Base-by-base conservation (phyloP, 2,113 vertebrate species). In the Oxyruncus cristatus region DNA sequence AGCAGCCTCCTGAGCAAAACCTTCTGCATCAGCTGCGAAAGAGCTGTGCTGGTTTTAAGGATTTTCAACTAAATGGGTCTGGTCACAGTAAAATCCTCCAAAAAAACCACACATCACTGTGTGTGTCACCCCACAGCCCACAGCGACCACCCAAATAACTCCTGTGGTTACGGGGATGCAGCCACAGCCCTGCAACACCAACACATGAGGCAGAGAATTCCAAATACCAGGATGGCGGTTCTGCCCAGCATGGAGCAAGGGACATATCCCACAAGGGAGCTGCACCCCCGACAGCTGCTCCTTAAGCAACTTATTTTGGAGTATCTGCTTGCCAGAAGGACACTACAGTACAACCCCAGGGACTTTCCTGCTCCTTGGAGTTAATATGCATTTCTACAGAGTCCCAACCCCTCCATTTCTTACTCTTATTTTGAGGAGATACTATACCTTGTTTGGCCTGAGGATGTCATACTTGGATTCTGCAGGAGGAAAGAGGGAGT, bases 401-500 rank as follows among this genome's bases (percentile, higher is more conserved):
- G 5, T 19, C 62, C 75, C 23, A 41, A 14, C 21, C 55, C 42
- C 70, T 30, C 39, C 6, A 8, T 17, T 33, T 49, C 80, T 86
- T 28, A 61, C 37, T 76, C 47, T 46, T 12, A 17, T 42, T 67
- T n/a, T 26, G 39, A 81, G 87, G n/a, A 12, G 39, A 68, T 76
- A 97, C 86, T 4, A 6, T 95, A 99, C 99, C 98, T 98, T 78
- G 97, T 85, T 46, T 98, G 98, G 87, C 91, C 95, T 81, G 98
- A 87, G 74, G 97, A 97, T 92, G 96, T 96, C 92, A 75, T 55
- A 2, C 78, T 94, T 76, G 97, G 88, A 35, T 86, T 95, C 63
- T 98, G 97, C 96, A 98, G 92, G n/a, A 97, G 41, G 61, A 93
- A 84, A 94, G 53, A 89, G 27, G 17, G 68, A 93, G 58, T 94